Percentiles rank a stretch among this genome's conserved stretches.
phyloP scores from a whole-genome alignment of 2,113 vertebrate genomes.

The Scartelaos histophorus region DNA sequence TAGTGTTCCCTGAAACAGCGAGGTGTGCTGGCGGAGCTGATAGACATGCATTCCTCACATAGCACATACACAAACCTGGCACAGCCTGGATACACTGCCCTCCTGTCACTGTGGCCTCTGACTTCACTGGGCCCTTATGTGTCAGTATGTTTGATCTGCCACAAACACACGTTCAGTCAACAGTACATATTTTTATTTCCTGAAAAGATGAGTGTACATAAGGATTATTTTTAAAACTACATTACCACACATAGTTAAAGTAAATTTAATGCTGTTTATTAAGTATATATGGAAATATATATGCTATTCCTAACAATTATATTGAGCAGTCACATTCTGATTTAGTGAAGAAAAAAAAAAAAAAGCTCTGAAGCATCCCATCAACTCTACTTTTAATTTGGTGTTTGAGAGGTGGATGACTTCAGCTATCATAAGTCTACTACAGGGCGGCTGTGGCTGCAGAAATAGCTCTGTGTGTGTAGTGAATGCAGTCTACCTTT shows the following conservation, averaged over 20 bases:
- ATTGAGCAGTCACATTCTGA: neutral
- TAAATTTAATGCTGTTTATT: neutral
- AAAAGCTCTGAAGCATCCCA: too few relatives aligned
- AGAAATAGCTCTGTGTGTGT: too few relatives aligned
- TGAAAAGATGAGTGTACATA: constrained; percentile 29
- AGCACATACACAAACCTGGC: constrained; percentile 61
- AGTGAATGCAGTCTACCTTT: too few relatives aligned
- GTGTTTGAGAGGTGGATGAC: too few relatives aligned
- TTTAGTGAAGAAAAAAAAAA: neutral
- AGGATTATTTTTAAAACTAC: neutral
- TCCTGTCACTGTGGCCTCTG: constrained; percentile 48
- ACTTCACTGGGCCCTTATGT: constrained; percentile 36
- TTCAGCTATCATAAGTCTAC: too few relatives aligned
- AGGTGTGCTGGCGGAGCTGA: constrained; percentile 29
- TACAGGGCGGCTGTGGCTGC: too few relatives aligned
- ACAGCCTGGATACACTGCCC: constrained; percentile 39
- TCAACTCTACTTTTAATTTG: too few relatives aligned
- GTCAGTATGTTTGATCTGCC: constrained; percentile 39
- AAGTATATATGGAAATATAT: neutral
- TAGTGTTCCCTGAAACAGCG: constrained; percentile 43
- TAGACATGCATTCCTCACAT: constrained; percentile 63
- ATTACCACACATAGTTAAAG: neutral
- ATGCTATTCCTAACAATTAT: neutral
- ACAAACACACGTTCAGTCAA: constrained; percentile 4
- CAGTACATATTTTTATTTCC: constrained; percentile 48